phyloP scores from a whole-genome alignment of 2,113 vertebrate genomes.

The Diadophis punctatus region DNA sequence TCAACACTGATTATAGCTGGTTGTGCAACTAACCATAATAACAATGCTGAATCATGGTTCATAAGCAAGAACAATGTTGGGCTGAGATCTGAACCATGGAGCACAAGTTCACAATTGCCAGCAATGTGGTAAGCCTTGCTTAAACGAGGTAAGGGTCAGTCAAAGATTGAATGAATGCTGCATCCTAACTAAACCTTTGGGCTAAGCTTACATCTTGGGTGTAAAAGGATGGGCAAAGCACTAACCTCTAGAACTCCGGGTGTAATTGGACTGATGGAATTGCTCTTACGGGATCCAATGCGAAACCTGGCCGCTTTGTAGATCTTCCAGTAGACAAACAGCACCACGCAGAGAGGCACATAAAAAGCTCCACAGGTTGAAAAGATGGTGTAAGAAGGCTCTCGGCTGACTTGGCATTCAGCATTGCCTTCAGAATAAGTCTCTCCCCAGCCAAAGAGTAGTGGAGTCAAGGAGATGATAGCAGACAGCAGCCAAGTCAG shows the following conservation, averaged over 20 bases:
- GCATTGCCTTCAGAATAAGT: constrained; percentile 80
- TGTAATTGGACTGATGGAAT: constrained; percentile 82
- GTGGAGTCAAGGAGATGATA: constrained; percentile 87
- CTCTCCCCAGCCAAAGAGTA: constrained; percentile 94
- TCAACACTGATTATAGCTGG: not conserved
- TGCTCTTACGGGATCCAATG: constrained; percentile 82
- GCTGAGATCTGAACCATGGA: not conserved
- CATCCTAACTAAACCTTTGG: not conserved
- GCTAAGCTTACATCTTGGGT: not conserved
- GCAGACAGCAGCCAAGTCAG: constrained; percentile 90
- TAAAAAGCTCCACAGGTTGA: constrained; percentile 97
- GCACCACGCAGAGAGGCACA: constrained; percentile 89
- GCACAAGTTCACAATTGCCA: not conserved
- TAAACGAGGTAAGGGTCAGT: not conserved
- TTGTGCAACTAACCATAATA: not conserved
- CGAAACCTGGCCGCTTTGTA: constrained; percentile 93
- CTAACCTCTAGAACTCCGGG: constrained; percentile 79
- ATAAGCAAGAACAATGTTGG: not conserved
- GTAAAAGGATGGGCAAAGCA: not conserved
- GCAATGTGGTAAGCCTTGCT: not conserved
- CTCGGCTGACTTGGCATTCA: constrained; percentile 90
- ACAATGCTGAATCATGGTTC: not conserved
- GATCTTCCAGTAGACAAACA: constrained; percentile 98
- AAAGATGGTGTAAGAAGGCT: constrained; percentile 91
- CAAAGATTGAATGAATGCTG: not conserved